Conservation (phyloP, 2,888 invertebrate genomes). For the Microplitis deprimator region DNA sequence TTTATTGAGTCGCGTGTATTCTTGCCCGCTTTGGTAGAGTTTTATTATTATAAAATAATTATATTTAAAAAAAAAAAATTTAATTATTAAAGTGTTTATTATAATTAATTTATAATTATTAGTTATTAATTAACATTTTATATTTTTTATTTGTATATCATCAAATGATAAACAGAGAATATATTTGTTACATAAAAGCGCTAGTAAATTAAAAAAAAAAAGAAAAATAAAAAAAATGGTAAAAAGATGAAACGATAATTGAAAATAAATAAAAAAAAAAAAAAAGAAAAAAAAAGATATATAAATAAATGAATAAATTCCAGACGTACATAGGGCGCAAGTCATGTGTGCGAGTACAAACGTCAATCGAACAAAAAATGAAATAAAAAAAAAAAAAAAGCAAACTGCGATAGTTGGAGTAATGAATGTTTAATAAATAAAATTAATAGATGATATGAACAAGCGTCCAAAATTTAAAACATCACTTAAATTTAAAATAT, state of each 20-base stretch:
- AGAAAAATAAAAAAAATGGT: slow-evolving; percentile 21
- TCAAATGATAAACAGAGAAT: slow-evolving; percentile 18
- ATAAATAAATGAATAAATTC: slow-evolving; percentile 31
- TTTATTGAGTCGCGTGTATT: slow-evolving; percentile 18
- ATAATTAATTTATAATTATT: slow-evolving; percentile 17
- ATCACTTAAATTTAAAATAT: slow-evolving; percentile 40
- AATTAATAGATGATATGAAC: slow-evolving; percentile 18
- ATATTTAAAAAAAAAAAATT: neutral
- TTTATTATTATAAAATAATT: neutral
- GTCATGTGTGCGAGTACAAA: slow-evolving; percentile 63
- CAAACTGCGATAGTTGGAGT: slow-evolving; percentile 52
- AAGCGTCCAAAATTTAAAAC: slow-evolving; percentile 23
- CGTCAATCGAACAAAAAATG: slow-evolving; percentile 45
- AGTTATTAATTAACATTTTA: slow-evolving; percentile 17
- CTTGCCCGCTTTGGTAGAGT: slow-evolving; percentile 18
- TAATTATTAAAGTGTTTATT: neutral
- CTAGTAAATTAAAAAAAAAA: slow-evolving; percentile 34
- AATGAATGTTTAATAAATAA: slow-evolving; percentile 36
- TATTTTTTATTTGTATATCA: slow-evolving; percentile 14
- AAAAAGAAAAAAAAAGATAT: slow-evolving; percentile 30
- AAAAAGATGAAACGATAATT: neutral
- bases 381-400: slow-evolving; percentile 41
- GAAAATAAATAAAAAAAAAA: slow-evolving; percentile 30
- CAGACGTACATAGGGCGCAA: slow-evolving; percentile 42
- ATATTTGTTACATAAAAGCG: slow-evolving; percentile 49